phyloP scores from a whole-genome alignment of 1,140 invertebrate species.

The Muscidifurax raptorellus region DNA sequence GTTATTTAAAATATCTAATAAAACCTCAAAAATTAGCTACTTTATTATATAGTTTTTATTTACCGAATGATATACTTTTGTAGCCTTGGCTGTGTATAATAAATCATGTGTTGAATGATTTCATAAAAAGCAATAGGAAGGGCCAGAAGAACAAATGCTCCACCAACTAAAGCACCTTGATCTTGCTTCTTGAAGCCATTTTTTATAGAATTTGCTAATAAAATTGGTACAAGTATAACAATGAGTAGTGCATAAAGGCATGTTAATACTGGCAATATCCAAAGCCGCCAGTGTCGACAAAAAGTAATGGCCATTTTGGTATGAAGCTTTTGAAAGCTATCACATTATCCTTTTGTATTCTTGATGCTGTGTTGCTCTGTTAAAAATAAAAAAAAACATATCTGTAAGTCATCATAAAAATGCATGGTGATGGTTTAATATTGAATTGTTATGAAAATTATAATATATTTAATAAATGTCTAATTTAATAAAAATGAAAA shows the following conservation, averaged over 20 bases:
- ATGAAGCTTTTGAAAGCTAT: slow-evolving; percentile 46
- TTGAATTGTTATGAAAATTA: too few species aligned
- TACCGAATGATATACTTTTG: slow-evolving; percentile 96
- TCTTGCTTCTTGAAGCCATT: slow-evolving; percentile 84
- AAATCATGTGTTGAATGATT: slow-evolving; percentile 94
- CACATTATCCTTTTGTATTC: slow-evolving; percentile 56
- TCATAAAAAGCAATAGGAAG: slow-evolving; percentile 96
- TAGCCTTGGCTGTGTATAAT: slow-evolving; percentile 94
- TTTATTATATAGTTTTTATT: too few species aligned
- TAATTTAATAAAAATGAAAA: background rate
- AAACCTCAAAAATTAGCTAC: too few species aligned
- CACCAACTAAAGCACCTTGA: slow-evolving; percentile 89
- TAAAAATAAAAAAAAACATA: background rate
- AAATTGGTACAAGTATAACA: slow-evolving; percentile 88
- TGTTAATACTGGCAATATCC: slow-evolving; percentile 91
- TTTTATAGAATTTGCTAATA: slow-evolving; percentile 84
- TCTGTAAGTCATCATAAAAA: too few species aligned
- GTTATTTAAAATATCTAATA: too few species aligned
- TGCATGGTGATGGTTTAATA: too few species aligned
- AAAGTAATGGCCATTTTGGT: slow-evolving; percentile 70
- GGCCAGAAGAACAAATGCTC: slow-evolving; percentile 92
- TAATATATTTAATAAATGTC: too few species aligned
- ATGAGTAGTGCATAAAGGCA: slow-evolving; percentile 87
- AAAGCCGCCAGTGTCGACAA: slow-evolving; percentile 87
- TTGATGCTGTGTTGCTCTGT: background rate